These are phyloP conservation scores for Oscheius onirici DNA, from an alignment of 2,888 invertebrate species.

Conservation along the genomic window DNA sequence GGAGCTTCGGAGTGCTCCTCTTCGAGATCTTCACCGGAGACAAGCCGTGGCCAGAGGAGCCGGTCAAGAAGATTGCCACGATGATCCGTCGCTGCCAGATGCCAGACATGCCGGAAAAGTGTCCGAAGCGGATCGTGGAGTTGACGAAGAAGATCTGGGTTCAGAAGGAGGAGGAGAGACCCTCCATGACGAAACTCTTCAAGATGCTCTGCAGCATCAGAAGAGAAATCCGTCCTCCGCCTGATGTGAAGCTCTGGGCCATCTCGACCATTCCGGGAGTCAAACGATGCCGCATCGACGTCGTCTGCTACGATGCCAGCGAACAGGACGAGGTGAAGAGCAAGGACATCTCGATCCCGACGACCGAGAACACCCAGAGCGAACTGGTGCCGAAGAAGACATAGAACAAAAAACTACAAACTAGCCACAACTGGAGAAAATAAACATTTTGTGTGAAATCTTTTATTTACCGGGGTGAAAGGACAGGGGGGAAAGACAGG, in stretches of 20 bases:
- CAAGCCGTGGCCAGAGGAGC: conserved; percentile 46
- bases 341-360: neutral
- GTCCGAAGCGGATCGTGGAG: neutral
- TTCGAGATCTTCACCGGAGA: conserved; percentile 49
- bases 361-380: neutral
- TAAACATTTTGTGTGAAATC: too few relatives aligned
- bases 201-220: neutral
- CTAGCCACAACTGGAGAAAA: too few relatives aligned
- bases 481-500: too few relatives aligned
- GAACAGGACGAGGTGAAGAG: neutral
- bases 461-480: too few relatives aligned
- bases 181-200: neutral
- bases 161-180: neutral
- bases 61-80: conserved; percentile 22
- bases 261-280: conserved; percentile 7
- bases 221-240: neutral
- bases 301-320: neutral
- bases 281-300: neutral
- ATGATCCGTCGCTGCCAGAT: conserved; percentile 7
- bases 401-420: too few relatives aligned
- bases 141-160: conserved; percentile 1
- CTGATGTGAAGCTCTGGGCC: neutral
- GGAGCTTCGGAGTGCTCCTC: conserved; percentile 53
- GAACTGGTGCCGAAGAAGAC: too few relatives aligned
- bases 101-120: conserved; percentile 1